Percentiles rank a stretch among this genome's conserved stretches.
Evolutionary conservation across 2,113 vertebrate genomes (phyloP).

Genomic region (Isurus oxyrinchus): DNA sequence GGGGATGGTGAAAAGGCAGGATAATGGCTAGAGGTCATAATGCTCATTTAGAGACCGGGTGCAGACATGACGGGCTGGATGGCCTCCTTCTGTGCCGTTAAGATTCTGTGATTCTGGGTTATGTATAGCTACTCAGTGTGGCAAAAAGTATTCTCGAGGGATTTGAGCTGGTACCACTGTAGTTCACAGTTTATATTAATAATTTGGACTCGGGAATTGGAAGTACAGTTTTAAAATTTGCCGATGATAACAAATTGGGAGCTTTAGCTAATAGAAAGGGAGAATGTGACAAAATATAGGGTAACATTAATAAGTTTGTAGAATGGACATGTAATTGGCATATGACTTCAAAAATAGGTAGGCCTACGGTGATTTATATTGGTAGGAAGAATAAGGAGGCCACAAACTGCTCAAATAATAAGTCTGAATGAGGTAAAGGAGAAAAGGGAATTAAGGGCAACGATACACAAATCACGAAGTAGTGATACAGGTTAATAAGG

Average conservation of each 20-base stretch:
- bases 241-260: not conserved
- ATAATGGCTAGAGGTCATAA: no score
- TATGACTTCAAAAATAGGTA: not conserved
- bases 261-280: not conserved
- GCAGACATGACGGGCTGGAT: no score
- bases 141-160: not conserved
- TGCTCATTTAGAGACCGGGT: no score
- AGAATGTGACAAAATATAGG: not conserved
- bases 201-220: not conserved
- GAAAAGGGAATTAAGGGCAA: not conserved
- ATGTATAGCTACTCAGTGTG: not conserved
- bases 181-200: not conserved
- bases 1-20: no score
- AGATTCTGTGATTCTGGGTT: no score
- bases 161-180: not conserved
- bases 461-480: not conserved
- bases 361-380: not conserved
- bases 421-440: not conserved
- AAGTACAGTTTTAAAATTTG: not conserved
- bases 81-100: no score
- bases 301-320: not conserved
- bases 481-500: not conserved
- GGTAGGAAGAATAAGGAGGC: not conserved
- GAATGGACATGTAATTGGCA: not conserved
- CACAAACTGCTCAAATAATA: not conserved